Evolutionary conservation across 2,113 vertebrate species (phyloP).

Genomic region (Bolborhynchus lineola): DNA sequence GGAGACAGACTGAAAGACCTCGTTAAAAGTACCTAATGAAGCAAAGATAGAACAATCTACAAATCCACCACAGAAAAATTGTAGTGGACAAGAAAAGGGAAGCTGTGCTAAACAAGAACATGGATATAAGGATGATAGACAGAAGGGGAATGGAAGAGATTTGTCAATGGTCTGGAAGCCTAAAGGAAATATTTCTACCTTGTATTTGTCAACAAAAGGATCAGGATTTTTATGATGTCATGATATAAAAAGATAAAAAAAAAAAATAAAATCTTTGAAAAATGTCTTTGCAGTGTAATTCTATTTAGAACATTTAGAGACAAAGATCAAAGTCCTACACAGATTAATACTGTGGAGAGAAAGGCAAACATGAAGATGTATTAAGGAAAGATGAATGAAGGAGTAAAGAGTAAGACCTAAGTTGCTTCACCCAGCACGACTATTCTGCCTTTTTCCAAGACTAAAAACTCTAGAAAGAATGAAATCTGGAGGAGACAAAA

Average conservation of each 20-base stretch:
- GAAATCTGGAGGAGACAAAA: not conserved
- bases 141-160: not conserved
- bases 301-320: not conserved
- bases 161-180: rapidly evolving
- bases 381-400: not conserved
- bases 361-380: not conserved
- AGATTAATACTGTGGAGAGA: not conserved
- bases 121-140: not conserved
- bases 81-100: not conserved
- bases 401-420: not conserved
- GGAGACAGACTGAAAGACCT: not conserved
- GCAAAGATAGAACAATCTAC: not conserved
- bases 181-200: not conserved
- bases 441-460: not conserved
- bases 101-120: not conserved
- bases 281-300: not conserved
- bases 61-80: not conserved
- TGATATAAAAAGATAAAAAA: not conserved
- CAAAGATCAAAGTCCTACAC: not conserved
- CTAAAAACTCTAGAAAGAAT: not conserved
- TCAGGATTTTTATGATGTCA: not conserved
- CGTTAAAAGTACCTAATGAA: not conserved
- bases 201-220: not conserved
- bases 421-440: not conserved
- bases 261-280: not conserved